Evolutionary conservation across 1,140 invertebrate genomes (phyloP).

Genomic region (Drosophila serrata): DNA sequence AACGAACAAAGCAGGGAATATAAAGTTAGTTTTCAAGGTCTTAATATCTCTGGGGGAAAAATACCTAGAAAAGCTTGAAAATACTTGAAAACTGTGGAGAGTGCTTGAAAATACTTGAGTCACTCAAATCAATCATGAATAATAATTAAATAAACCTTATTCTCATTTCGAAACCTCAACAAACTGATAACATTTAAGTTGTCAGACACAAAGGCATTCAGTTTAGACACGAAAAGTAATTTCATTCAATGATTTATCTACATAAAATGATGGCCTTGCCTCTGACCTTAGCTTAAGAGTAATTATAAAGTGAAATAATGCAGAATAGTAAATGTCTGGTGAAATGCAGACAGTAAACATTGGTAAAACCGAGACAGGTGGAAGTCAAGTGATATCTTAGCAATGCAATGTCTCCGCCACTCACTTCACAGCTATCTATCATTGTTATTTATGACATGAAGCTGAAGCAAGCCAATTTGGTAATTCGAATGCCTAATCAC

Average conservation of each 20-base stretch:
- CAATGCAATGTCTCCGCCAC: neutral
- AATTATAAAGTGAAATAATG: conserved; percentile 6
- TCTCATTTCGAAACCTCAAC: neutral
- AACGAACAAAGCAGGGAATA: neutral
- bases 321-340: neutral
- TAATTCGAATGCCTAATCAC: conserved; percentile 15
- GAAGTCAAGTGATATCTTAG: no score
- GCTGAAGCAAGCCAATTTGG: conserved; percentile 16
- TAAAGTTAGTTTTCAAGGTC: neutral
- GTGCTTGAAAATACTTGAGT: neutral
- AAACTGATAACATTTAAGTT: neutral
- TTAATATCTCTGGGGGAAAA: neutral
- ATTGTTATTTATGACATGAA: conserved; percentile 13
- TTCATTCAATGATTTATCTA: conserved; percentile 4
- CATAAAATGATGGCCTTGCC: neutral
- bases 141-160: neutral
- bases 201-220: neutral
- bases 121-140: neutral
- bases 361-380: neutral
- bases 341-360: neutral
- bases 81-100: neutral
- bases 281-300: neutral
- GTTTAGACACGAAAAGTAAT: neutral
- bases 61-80: neutral
- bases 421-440: neutral